Percentiles rank a stretch among this genome's conserved stretches.
Conservation (phyloP, 2,888 invertebrate genomes). For the Drosophila setosimentum region DNA sequence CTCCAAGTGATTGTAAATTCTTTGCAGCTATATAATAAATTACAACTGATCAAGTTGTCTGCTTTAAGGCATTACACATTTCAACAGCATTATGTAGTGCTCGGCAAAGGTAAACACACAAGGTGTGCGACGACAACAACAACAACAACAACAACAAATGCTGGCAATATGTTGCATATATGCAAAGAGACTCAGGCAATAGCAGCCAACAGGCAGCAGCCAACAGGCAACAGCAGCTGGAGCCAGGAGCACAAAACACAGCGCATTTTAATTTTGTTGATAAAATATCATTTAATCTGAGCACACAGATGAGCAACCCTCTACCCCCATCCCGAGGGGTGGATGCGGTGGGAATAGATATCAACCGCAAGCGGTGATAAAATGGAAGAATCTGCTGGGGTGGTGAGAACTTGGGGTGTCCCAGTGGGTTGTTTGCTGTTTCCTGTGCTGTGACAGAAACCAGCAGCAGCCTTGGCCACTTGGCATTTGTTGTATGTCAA, state of each 20-base stretch:
- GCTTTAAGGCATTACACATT: background rate
- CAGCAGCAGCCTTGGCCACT: conserved; percentile 33
- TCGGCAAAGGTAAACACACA: background rate
- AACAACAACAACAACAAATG: conserved; percentile 34
- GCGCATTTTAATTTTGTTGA: conserved; percentile 74
- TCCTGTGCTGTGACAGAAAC: conserved; percentile 52
- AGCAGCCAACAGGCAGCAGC: background rate
- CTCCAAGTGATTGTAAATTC: background rate
- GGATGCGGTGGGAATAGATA: conserved; percentile 9
- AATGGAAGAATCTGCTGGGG: conserved; percentile 19
- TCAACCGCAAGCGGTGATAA: conserved; percentile 47
- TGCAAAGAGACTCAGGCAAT: conserved; percentile 30
- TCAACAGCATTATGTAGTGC: background rate
- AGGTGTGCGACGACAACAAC: conserved; percentile 4
- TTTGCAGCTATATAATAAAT: background rate
- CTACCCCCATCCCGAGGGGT: conserved; percentile 3
- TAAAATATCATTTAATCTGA: conserved; percentile 77
- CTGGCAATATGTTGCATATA: conserved; percentile 43
- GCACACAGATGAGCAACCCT: conserved; percentile 56
- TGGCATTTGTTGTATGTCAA: conserved; percentile 55
- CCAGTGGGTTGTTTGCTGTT: conserved; percentile 41
- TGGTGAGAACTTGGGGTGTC: conserved; percentile 8
- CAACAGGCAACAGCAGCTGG: conserved; percentile 27
- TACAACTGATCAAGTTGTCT: background rate
- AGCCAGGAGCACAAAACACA: conserved; percentile 23